Percentiles rank a stretch among this genome's conserved stretches.
phyloP scores from a whole-genome alignment of 2,888 invertebrate genomes.

The Bombylius major region DNA sequence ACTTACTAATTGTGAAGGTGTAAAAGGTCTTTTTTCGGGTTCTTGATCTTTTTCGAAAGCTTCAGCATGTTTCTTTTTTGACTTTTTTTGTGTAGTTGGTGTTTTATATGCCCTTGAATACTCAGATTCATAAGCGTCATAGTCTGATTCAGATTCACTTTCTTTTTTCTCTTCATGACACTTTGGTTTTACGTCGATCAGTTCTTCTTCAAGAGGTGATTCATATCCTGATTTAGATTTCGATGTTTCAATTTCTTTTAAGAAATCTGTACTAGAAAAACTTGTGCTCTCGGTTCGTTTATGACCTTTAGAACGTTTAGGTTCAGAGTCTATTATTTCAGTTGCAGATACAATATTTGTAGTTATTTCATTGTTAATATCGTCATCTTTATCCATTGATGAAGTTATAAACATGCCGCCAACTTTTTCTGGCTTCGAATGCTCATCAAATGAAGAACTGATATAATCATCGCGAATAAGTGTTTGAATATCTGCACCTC shows the following conservation, averaged over 20 bases:
- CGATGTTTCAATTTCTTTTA: conserved; percentile 23
- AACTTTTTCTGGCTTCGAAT: conserved; percentile 10
- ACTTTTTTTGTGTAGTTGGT: conserved; percentile 29
- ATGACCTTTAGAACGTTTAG: conserved; percentile 39
- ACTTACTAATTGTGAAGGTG: conserved; percentile 31
- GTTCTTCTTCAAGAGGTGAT: conserved; percentile 32
- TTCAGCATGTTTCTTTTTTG: conserved; percentile 26
- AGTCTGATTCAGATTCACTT: conserved; percentile 38
- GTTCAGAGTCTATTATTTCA: conserved; percentile 22
- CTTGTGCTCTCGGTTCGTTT: conserved; percentile 43
- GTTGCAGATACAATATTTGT: conserved; percentile 20
- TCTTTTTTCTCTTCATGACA: conserved; percentile 32
- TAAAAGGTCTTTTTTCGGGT: conserved; percentile 29
- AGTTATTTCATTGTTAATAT: conserved; percentile 19
- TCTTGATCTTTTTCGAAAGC: conserved; percentile 34
- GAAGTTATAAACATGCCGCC: conserved; percentile 20
- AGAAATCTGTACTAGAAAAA: conserved; percentile 19
- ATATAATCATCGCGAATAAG: conserved; percentile 15
- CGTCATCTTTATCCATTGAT: conserved; percentile 21
- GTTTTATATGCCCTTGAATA: conserved; percentile 37
- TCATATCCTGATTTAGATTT: conserved; percentile 6
- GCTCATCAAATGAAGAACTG: conserved; percentile 13
- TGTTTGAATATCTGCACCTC: conserved; percentile 27
- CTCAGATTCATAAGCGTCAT: conserved; percentile 39
- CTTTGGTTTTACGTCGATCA: conserved; percentile 20